A percentile compares a stretch with the other conserved stretches of the same genome.
Evolutionary conservation across 2,113 vertebrate species (phyloP).

Genomic region (Rhagologus leucostigma): DNA sequence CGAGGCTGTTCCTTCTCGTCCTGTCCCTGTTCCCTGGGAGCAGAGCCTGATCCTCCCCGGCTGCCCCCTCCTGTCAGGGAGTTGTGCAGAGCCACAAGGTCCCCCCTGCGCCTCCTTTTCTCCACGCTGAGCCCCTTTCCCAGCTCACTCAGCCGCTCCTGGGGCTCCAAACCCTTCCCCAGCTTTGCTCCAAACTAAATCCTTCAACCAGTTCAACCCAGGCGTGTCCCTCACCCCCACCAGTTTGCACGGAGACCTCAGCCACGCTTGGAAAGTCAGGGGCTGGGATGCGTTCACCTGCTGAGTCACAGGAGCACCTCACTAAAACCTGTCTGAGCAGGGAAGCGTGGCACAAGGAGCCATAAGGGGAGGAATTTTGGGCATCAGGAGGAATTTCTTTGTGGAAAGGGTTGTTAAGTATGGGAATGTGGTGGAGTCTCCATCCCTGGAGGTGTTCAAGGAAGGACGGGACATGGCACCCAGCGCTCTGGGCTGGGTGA

Average conservation of each 20-base stretch:
- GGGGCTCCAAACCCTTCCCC: background rate
- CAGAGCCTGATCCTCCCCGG: background rate
- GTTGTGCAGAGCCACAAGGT: background rate
- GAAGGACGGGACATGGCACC: background rate
- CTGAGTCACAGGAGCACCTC: background rate
- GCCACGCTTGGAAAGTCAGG: fast-evolving
- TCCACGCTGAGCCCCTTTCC: background rate
- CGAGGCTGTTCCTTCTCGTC: background rate
- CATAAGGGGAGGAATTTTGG: background rate
- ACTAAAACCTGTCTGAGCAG: background rate
- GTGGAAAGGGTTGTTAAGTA: background rate
- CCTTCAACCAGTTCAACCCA: too few relatives aligned
- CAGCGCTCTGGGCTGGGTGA: background rate
- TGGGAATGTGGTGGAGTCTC: background rate
- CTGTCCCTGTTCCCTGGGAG: too few relatives aligned
- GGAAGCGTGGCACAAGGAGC: fast-evolving
- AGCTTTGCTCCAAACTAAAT: background rate
- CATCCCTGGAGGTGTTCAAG: background rate
- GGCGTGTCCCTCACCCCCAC: fast-evolving
- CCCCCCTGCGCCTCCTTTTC: background rate
- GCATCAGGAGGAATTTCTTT: background rate
- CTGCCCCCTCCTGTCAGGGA: background rate
- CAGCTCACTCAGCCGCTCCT: background rate
- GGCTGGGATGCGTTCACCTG: background rate
- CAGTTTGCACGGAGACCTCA: fast-evolving